Percentiles rank a stretch among this genome's conserved stretches.
These are phyloP conservation scores for Listronotus bonariensis DNA, from an alignment of 1,140 invertebrate genomes.

Conservation along the genomic window DNA sequence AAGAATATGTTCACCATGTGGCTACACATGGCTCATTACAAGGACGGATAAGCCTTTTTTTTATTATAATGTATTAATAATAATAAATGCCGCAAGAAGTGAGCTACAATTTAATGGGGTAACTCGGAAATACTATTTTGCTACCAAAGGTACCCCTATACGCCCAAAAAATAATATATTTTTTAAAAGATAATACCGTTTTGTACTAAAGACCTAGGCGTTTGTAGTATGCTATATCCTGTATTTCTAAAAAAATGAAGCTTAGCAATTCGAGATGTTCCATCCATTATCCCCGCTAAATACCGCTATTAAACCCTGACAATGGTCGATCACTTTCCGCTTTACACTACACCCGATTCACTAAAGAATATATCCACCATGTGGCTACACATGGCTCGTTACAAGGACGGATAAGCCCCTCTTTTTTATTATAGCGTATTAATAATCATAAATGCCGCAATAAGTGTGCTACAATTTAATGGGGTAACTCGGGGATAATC, in stretches of 20 bases:
- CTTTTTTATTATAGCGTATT: conserved; percentile 23
- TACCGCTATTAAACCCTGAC: neutral
- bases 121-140: conserved; percentile 12
- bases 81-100: conserved; percentile 32
- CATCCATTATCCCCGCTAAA: too few relatives aligned
- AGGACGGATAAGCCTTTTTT: conserved; percentile 4
- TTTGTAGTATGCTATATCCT: too few relatives aligned
- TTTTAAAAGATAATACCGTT: too few relatives aligned
- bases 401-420: neutral
- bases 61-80: conserved; percentile 30
- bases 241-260: too few relatives aligned
- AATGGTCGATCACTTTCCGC: conserved; percentile 14
- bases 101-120: conserved; percentile 14
- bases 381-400: conserved; percentile 11
- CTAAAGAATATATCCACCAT: neutral
- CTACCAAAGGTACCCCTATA: too few relatives aligned
- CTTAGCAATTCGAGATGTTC: too few relatives aligned
- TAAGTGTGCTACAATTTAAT: conserved; percentile 14
- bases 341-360: too few relatives aligned
- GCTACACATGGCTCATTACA: conserved; percentile 11
- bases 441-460: conserved; percentile 36
- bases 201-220: too few relatives aligned
- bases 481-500: conserved; percentile 20
- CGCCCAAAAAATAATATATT: too few relatives aligned
- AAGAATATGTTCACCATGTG: neutral